A percentile compares a stretch with the other conserved stretches of the same genome.
These are phyloP conservation scores for Nymphalis c-album DNA, from an alignment of 2,888 invertebrate genomes.

Conservation along the genomic window DNA sequence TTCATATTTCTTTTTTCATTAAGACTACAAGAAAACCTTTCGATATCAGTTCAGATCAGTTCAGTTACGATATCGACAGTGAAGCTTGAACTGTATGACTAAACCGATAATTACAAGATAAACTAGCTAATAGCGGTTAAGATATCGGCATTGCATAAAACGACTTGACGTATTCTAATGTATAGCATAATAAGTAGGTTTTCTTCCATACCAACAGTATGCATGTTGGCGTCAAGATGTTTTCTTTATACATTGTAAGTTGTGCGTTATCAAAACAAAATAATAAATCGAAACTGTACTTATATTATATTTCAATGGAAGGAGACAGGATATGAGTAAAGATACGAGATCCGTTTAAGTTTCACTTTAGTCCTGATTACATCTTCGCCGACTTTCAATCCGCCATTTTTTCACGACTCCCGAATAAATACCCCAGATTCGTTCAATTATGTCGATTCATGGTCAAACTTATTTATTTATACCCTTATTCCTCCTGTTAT, in stretches of 20 bases:
- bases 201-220: constrained; percentile 21
- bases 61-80: too few species aligned
- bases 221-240: constrained; percentile 22
- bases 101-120: neutral
- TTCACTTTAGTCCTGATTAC: too few species aligned
- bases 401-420: too few species aligned
- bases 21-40: neutral
- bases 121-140: constrained; percentile 16
- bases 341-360: too few species aligned
- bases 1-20: too few species aligned
- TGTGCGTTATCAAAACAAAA: constrained; percentile 36
- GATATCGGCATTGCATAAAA: constrained; percentile 16
- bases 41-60: neutral
- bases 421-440: too few species aligned
- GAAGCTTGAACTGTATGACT: neutral
- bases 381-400: too few species aligned
- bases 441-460: too few species aligned
- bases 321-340: too few species aligned
- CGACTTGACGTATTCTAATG: constrained; percentile 18
- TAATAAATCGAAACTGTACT: constrained; percentile 34
- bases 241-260: constrained; percentile 10
- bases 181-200: constrained; percentile 23
- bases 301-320: constrained; percentile 15
- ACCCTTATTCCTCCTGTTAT: too few species aligned
- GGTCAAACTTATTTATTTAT: too few species aligned